A percentile compares a stretch with the other conserved stretches of the same genome.
These are phyloP conservation scores for Doryteuthis pealeii DNA, from an alignment of 1,140 invertebrate genomes.

Conservation along the genomic window DNA sequence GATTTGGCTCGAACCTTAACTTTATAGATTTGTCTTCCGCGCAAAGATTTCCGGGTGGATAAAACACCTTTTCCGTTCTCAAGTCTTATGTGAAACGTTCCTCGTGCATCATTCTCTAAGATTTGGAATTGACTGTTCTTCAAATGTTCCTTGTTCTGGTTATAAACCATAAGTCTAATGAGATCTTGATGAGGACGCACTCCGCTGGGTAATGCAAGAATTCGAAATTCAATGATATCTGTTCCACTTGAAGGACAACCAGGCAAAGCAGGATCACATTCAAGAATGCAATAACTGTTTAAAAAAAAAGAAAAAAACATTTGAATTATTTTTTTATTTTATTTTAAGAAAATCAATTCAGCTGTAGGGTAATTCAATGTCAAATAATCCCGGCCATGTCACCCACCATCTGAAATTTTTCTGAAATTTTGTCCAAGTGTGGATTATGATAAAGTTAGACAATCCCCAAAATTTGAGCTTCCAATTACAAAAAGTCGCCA, in stretches of 20 bases:
- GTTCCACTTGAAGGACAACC: slow-evolving; percentile 54
- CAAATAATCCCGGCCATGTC: no score
- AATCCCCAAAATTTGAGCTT: no score
- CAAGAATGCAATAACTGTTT: slow-evolving; percentile 55
- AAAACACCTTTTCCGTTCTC: slow-evolving; percentile 58
- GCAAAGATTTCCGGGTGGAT: slow-evolving; percentile 50
- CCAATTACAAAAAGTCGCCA: no score
- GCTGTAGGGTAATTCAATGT: no score
- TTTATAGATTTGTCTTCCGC: slow-evolving; percentile 48
- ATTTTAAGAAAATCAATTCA: no score
- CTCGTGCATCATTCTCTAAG: slow-evolving; percentile 53
- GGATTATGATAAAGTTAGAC: no score
- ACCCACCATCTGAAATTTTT: no score
- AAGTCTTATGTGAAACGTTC: slow-evolving; percentile 55
- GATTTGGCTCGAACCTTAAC: slow-evolving; percentile 59
- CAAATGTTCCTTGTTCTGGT: slow-evolving; percentile 54
- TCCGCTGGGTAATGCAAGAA: slow-evolving; percentile 59
- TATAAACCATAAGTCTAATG: slow-evolving; percentile 58
- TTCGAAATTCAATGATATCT: slow-evolving; percentile 60
- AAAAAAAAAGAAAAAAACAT: slow-evolving; percentile 24
- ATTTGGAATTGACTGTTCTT: slow-evolving; percentile 57
- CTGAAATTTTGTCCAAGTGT: no score
- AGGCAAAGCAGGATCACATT: slow-evolving; percentile 53
- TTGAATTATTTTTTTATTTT: no score
- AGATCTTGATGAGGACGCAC: slow-evolving; percentile 59